phyloP scores from a whole-genome alignment of 92 coral and sea anemone species.

The Palythoa heliodiscus region DNA sequence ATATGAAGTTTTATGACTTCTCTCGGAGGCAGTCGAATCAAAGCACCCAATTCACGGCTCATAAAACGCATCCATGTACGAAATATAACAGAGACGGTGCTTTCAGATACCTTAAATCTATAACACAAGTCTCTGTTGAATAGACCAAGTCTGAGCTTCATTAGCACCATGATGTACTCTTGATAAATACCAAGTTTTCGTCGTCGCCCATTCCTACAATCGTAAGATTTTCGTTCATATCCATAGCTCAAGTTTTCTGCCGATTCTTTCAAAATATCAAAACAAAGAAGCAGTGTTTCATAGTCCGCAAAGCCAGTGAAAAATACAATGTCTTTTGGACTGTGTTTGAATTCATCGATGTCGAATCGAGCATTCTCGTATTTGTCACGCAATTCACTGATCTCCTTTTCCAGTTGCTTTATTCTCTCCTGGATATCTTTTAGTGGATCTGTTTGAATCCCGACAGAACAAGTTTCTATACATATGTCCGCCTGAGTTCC shows the following conservation, averaged over 20 bases:
- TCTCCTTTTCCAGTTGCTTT: conserved; percentile 28
- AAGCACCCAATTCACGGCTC: conserved; percentile 56
- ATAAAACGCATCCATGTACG: conserved; percentile 64
- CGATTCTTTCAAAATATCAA: conserved; percentile 56
- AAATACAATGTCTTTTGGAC: conserved; percentile 54
- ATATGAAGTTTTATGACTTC: conserved; percentile 57
- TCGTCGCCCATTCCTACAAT: background rate
- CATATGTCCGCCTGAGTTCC: background rate
- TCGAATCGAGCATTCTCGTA: conserved; percentile 50
- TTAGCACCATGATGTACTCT: conserved; percentile 61
- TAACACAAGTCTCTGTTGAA: conserved; percentile 62
- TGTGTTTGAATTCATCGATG: conserved; percentile 55
- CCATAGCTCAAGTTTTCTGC: conserved; percentile 61
- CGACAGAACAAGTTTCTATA: background rate
- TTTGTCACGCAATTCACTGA: conserved; percentile 12
- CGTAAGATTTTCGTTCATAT: background rate
- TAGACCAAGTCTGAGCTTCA: conserved; percentile 62
- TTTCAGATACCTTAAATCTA: conserved; percentile 32
- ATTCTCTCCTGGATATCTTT: conserved; percentile 11
- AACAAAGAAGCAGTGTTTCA: conserved; percentile 64
- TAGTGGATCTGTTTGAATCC: conserved; percentile 1
- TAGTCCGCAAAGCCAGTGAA: conserved; percentile 65
- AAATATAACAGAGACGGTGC: conserved; percentile 45
- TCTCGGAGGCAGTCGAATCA: conserved; percentile 60
- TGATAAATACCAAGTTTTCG: conserved; percentile 21